Evolutionary conservation across 2,113 vertebrate species (phyloP).

Genomic region (Malurus elegans): DNA sequence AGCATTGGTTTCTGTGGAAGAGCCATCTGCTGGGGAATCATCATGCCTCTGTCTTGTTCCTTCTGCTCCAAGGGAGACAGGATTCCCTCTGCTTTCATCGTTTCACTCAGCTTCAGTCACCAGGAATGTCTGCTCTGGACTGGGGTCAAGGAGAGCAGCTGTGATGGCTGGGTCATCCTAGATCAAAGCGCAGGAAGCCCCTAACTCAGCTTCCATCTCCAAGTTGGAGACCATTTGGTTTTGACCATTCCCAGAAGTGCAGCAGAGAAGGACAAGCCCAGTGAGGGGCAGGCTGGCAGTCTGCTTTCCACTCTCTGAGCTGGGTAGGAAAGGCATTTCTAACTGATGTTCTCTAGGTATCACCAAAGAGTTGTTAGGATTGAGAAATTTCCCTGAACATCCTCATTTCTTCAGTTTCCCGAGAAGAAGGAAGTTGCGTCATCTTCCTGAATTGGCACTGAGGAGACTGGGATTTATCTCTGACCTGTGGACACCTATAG

Average conservation of each 20-base stretch:
- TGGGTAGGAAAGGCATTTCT: background rate
- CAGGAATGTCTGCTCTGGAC: background rate
- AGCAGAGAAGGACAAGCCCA: background rate
- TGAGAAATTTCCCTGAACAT: background rate
- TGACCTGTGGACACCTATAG: background rate
- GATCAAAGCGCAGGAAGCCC: background rate
- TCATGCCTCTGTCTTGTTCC: background rate
- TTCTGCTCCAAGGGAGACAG: background rate
- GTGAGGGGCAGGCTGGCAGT: background rate
- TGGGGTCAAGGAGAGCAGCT: background rate
- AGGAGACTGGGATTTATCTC: background rate
- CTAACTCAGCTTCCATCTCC: background rate
- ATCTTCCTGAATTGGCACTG: background rate
- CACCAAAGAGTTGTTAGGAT: background rate
- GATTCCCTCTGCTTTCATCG: background rate
- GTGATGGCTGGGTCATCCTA: background rate
- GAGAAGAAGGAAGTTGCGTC: background rate
- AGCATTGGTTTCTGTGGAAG: background rate
- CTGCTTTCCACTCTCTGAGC: background rate
- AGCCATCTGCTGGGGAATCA: slow-evolving; percentile 19
- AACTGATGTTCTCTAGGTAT: background rate
- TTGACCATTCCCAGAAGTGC: background rate
- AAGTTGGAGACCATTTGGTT: too few species aligned
- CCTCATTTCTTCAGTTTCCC: background rate
- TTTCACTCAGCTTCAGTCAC: background rate